A percentile compares a stretch with the other conserved stretches of the same genome.
These are phyloP conservation scores for Megalops atlanticus DNA, from an alignment of 2,113 vertebrate genomes.

Conservation along the genomic window DNA sequence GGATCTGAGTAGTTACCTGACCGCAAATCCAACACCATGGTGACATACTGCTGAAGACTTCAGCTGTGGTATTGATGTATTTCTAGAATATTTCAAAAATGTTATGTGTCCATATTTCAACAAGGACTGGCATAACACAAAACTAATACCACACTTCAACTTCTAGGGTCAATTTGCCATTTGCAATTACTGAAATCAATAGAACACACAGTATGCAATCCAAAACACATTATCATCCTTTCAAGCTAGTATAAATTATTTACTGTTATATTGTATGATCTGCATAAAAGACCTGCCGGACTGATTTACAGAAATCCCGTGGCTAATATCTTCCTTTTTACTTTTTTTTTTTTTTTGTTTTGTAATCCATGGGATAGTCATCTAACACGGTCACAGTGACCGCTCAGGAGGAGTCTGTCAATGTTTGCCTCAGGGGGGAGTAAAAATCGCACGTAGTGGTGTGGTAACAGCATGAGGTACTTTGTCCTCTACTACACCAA, in stretches of 20 bases:
- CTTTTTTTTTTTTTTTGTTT: too few species aligned
- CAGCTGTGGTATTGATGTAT: constrained; percentile 33
- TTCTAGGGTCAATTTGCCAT: constrained; percentile 34
- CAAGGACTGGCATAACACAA: constrained; percentile 37
- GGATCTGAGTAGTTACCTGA: not conserved
- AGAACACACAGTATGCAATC: constrained; percentile 24
- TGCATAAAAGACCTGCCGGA: constrained; percentile 15
- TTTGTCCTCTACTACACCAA: not conserved
- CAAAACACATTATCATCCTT: constrained; percentile 29
- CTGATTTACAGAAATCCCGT: constrained; percentile 13
- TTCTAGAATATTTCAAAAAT: constrained; percentile 33
- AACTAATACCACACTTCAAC: not conserved
- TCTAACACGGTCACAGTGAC: not conserved
- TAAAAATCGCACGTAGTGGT: not conserved
- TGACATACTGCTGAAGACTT: constrained; percentile 21
- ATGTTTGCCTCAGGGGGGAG: not conserved
- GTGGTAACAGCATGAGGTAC: not conserved
- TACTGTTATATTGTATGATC: constrained; percentile 33
- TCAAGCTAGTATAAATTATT: constrained; percentile 42
- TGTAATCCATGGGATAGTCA: not conserved
- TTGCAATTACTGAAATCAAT: constrained; percentile 27
- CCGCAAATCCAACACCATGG: not conserved
- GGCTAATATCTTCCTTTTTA: not conserved
- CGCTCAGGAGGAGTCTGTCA: not conserved
- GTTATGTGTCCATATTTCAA: constrained; percentile 52